A percentile compares a stretch with the other conserved stretches of the same genome.
These are phyloP conservation scores for Maconellicoccus hirsutus DNA, from an alignment of 1,140 invertebrate genomes.

Conservation along the genomic window DNA sequence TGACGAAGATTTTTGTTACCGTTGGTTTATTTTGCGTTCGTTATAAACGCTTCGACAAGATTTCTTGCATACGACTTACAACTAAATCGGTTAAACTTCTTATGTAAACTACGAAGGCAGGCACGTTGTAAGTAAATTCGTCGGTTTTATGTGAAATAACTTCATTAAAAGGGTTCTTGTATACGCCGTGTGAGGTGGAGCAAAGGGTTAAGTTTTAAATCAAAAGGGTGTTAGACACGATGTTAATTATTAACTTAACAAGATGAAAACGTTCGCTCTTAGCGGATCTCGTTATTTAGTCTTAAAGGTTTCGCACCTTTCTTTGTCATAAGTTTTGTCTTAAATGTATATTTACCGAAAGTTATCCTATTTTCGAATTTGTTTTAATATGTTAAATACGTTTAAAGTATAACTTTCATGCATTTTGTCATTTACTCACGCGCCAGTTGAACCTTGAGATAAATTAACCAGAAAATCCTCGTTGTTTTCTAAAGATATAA, in stretches of 20 bases:
- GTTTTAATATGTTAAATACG: not conserved
- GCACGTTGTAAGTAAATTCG: not conserved
- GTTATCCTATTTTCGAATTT: not conserved
- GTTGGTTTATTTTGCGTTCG: not conserved
- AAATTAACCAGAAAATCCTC: slow-evolving; percentile 5
- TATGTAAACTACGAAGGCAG: not conserved
- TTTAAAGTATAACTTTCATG: not conserved
- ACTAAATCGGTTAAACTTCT: slow-evolving; percentile 9
- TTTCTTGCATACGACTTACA: not conserved
- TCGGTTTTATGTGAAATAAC: slow-evolving; percentile 9
- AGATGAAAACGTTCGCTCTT: not conserved
- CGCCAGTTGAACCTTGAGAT: not conserved
- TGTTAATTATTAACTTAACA: slow-evolving; percentile 5
- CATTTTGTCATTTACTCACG: not conserved
- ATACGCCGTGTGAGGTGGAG: not conserved
- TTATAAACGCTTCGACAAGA: slow-evolving; percentile 8
- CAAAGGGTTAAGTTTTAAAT: not conserved
- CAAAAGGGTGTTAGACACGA: slow-evolving; percentile 7
- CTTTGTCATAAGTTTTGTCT: slow-evolving; percentile 1
- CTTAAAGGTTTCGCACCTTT: not conserved
- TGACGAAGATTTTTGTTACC: not conserved
- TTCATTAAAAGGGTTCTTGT: not conserved
- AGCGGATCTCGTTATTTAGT: not conserved
- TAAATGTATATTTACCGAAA: not conserved
- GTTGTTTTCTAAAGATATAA: not conserved